These are phyloP conservation scores for Eulimnadia texana DNA, from an alignment of 1,140 invertebrate species.

Conservation along the genomic window DNA sequence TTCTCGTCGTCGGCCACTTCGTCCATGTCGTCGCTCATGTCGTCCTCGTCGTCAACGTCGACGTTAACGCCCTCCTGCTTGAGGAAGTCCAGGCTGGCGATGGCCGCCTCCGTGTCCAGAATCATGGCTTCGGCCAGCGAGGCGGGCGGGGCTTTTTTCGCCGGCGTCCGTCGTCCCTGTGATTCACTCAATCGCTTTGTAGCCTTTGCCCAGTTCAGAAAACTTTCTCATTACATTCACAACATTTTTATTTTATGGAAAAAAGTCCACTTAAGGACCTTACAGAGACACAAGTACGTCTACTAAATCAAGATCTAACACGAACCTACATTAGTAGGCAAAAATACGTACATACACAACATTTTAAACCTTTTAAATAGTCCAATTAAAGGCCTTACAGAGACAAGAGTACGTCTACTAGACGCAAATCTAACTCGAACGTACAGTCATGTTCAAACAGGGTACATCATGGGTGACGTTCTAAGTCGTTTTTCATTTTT, in stretches of 20 bases:
- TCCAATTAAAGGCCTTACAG: too few relatives aligned
- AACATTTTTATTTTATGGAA: constrained; percentile 40
- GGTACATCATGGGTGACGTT: too few relatives aligned
- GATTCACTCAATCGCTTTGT: constrained; percentile 29
- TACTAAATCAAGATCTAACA: too few relatives aligned
- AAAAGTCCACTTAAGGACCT: too few relatives aligned
- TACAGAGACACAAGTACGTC: too few relatives aligned
- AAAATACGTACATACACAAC: too few relatives aligned
- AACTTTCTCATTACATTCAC: constrained; percentile 47
- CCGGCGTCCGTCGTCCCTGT: constrained; percentile 29
- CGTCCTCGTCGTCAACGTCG: constrained; percentile 61
- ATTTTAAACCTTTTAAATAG: too few relatives aligned
- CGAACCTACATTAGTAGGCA: too few relatives aligned
- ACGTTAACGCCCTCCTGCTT: constrained; percentile 67
- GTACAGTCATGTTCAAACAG: too few relatives aligned
- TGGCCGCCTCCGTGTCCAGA: constrained; percentile 76
- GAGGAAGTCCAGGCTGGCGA: constrained; percentile 91
- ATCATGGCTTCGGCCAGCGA: constrained; percentile 59
- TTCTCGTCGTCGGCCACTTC: constrained; percentile 38
- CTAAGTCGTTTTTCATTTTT: too few relatives aligned
- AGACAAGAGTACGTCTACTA: too few relatives aligned
- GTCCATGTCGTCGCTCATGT: constrained; percentile 55
- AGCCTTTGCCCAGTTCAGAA: constrained; percentile 36
- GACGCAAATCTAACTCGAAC: too few relatives aligned
- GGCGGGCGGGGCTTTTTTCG: constrained; percentile 32